phyloP scores from a whole-genome alignment of 1,140 invertebrate species.

The Bradysia coprophila region DNA sequence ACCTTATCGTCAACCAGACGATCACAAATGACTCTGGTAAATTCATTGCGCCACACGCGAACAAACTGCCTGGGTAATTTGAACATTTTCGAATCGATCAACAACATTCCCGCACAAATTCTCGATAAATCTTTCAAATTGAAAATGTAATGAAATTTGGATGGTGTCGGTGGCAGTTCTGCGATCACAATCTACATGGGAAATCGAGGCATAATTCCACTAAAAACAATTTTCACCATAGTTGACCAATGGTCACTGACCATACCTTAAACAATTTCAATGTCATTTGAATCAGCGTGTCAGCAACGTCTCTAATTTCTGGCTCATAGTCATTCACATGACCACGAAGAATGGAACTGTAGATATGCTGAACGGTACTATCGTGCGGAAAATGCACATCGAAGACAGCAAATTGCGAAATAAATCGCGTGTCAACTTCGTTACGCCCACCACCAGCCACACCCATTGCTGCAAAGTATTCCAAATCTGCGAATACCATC shows the following conservation, averaged over 20 bases:
- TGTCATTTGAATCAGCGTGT: slow-evolving; percentile 53
- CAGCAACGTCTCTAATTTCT: slow-evolving; percentile 38
- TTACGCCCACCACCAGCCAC: slow-evolving; percentile 56
- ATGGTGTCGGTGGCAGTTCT: slow-evolving; percentile 74
- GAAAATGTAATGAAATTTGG: slow-evolving; percentile 88
- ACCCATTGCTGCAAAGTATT: slow-evolving; percentile 63
- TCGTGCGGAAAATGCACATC: slow-evolving; percentile 69
- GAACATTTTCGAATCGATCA: slow-evolving; percentile 48
- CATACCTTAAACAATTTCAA: slow-evolving; percentile 63
- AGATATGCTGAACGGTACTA: slow-evolving; percentile 62
- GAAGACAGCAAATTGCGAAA: slow-evolving; percentile 73
- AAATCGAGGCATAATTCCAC: neutral
- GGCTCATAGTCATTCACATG: slow-evolving; percentile 48
- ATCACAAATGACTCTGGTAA: slow-evolving; percentile 68
- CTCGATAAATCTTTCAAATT: slow-evolving; percentile 78
- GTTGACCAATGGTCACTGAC: neutral
- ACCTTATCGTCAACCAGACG: slow-evolving; percentile 54
- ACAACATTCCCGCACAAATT: slow-evolving; percentile 57
- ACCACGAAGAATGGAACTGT: slow-evolving; percentile 57
- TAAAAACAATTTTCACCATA: too few species aligned
- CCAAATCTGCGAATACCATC: slow-evolving; percentile 73
- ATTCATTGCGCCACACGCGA: slow-evolving; percentile 79
- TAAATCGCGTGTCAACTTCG: slow-evolving; percentile 73
- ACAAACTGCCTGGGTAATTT: slow-evolving; percentile 48
- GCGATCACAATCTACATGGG: slow-evolving; percentile 37